These are phyloP conservation scores for Embidobia sp. DNA, from an alignment of 2,888 invertebrate species.

Conservation along the genomic window DNA sequence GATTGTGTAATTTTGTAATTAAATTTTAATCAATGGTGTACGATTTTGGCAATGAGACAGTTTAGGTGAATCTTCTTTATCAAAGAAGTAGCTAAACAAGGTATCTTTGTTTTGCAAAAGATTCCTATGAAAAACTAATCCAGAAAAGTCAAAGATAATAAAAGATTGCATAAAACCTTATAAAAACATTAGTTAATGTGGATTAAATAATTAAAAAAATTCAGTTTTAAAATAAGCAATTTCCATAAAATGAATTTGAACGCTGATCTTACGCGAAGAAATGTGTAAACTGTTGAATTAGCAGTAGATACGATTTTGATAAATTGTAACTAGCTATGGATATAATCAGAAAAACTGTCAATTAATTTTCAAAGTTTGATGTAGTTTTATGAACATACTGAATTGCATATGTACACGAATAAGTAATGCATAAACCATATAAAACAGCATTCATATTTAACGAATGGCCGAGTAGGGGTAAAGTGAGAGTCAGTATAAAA, in stretches of 20 bases:
- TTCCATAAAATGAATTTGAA: no score
- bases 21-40: slow-evolving; percentile 17
- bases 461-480: slow-evolving; percentile 74
- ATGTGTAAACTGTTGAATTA: slow-evolving; percentile 18
- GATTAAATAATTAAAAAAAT: no score
- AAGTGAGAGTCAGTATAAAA: slow-evolving; percentile 81
- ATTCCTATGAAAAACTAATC: no score
- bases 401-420: slow-evolving; percentile 57
- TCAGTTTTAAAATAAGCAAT: no score
- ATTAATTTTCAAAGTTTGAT: slow-evolving; percentile 42
- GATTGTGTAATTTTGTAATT: slow-evolving; percentile 61
- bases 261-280: background rate
- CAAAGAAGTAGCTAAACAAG: no score
- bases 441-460: slow-evolving; percentile 72
- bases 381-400: slow-evolving; percentile 43
- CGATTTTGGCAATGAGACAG: background rate
- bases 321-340: slow-evolving; percentile 2
- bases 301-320: slow-evolving; percentile 10
- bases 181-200: no score
- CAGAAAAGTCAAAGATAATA: no score
- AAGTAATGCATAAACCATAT: slow-evolving; percentile 66
- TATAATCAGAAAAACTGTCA: slow-evolving; percentile 40
- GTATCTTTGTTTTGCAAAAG: no score
- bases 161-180: no score
- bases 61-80: no score